A percentile compares a stretch with the other conserved stretches of the same genome.
Conservation (phyloP, 1,140 invertebrate genomes). For the Zaprionus ghesquierei region DNA sequence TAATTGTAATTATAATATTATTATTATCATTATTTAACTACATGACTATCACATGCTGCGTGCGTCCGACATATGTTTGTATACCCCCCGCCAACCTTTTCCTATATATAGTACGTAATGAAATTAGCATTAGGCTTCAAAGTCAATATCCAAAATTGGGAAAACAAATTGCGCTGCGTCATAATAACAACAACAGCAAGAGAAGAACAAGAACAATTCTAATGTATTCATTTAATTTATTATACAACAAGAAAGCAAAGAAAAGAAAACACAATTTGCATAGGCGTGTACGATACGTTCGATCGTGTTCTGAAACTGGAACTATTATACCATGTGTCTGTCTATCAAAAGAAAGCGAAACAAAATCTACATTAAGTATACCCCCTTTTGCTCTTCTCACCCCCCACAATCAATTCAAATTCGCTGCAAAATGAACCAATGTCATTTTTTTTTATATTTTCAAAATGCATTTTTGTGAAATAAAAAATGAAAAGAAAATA, state of each 20-base stretch:
- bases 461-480: conserved; percentile 31
- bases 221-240: conserved; percentile 43
- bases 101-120: conserved; percentile 26
- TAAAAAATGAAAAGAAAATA: conserved; percentile 1
- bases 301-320: neutral
- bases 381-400: neutral
- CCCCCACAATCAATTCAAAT: neutral
- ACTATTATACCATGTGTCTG: neutral
- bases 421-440: conserved; percentile 6
- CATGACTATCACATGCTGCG: conserved; percentile 39
- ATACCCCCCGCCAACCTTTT: no score
- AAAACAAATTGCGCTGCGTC: conserved; percentile 4
- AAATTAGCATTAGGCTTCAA: conserved; percentile 26
- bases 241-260: conserved; percentile 1
- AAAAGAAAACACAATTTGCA: conserved; percentile 2
- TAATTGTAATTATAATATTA: conserved; percentile 19
- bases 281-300: conserved; percentile 1
- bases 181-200: neutral
- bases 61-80: conserved; percentile 47
- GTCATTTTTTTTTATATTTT: conserved; percentile 21
- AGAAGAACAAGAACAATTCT: neutral
- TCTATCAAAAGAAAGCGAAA: neutral
- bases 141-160: neutral
- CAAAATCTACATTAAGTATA: neutral
- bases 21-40: conserved; percentile 24